phyloP scores from a whole-genome alignment of 2,797 vertebrate genomes.

The Cuniculus paca region DNA sequence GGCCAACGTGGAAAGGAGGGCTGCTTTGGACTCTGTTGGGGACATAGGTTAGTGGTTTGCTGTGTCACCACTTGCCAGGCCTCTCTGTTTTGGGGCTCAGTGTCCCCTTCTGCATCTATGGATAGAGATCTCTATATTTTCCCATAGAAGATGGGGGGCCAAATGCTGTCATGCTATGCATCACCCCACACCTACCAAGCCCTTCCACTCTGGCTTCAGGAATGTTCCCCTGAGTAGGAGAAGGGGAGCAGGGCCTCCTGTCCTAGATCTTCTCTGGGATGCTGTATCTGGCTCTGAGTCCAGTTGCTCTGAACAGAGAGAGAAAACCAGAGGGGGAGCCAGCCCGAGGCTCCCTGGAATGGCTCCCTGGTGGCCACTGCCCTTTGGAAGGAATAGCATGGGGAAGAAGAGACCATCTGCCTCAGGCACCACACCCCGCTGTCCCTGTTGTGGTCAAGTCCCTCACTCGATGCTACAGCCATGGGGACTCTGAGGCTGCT shows the following conservation, averaged over 20 bases:
- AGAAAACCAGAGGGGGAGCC: not conserved
- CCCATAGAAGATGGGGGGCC: not conserved
- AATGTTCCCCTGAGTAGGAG: not conserved
- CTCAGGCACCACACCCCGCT: not conserved
- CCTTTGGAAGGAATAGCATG: not conserved
- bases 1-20: not conserved
- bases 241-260: not conserved
- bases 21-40: not conserved
- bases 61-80: accelerated
- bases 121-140: not conserved
- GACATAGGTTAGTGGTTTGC: not conserved
- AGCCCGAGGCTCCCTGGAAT: not conserved
- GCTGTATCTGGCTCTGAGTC: not conserved
- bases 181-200: not conserved
- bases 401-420: not conserved
- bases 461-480: not conserved
- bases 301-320: not conserved
- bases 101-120: not conserved
- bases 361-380: not conserved
- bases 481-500: not conserved
- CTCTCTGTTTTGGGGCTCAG: not conserved
- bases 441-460: not conserved
- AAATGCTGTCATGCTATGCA: no score
- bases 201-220: not conserved
- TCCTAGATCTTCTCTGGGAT: not conserved